Evolutionary conservation across 2,797 vertebrate species (phyloP), one percentile per base, ranked within the genome.

Genomic region (Cephalopachus bancanus): DNA sequence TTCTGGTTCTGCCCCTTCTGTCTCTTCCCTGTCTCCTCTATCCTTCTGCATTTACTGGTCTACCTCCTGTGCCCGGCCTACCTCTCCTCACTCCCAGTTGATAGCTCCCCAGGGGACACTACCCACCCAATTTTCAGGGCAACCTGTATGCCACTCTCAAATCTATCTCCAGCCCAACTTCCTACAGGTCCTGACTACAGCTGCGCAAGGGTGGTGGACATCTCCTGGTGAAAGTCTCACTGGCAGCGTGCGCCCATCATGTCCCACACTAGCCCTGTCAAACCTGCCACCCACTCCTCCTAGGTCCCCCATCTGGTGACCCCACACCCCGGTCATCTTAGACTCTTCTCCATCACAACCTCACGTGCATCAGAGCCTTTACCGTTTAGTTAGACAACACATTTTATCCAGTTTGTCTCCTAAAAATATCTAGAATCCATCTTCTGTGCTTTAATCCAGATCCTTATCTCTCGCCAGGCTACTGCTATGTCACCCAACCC

Each of bases 301-400:
- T 19, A 0, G 0, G 10, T 2, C 19, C 37, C 71, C 53, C 2
- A 0, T 3, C 24, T 33, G 53, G 59, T n/a, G 62, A 53, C 4
- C 11, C 79, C 8, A 49, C 11, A 2, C 22, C 71, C 20, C n/a
- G 7, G 60, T 59, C 53, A 74, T 1, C 78, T 57, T 37, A 14
- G 19, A 49, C 22, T 67, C 60, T 22, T 49, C n/a, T 1, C 10
- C 53, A 4, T 55, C 26, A 64, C 7, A 14, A 20, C 93, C 74
- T 69, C 65, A 28, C 44, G 24, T 33, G 15, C 7, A 12, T 37
- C 79, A 28, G 65, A 64, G 10, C 28, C 91, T 26, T 16, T 15
- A 69, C 9, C 26, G 59, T 19, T 69, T 60, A 53, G 5, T 2
- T 37, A 28, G 37, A 24, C 28, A 2, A 92, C 51, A 26, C 14